These are phyloP conservation scores for Callorhinus ursinus DNA, from an alignment of 2,113 vertebrate species.

Conservation along the genomic window DNA sequence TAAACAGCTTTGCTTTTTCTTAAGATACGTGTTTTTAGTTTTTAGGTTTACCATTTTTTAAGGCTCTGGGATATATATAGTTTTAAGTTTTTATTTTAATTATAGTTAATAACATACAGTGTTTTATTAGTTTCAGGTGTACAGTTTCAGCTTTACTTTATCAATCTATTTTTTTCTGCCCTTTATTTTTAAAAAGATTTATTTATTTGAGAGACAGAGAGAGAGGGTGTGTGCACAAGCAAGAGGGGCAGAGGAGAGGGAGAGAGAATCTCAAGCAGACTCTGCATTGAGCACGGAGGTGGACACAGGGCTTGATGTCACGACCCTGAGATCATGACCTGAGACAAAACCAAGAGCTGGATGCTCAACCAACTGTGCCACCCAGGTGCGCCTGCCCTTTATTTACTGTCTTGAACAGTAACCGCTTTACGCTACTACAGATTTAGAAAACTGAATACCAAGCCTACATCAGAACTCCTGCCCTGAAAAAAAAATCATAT, in stretches of 20 bases:
- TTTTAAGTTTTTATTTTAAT: background rate
- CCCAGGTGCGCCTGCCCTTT: background rate
- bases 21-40: background rate
- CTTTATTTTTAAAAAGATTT: background rate
- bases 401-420: background rate
- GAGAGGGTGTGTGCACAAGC: background rate
- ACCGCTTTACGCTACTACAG: background rate
- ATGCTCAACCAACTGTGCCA: background rate
- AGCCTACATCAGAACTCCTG: background rate
- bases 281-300: background rate
- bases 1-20: background rate
- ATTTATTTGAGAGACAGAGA: background rate
- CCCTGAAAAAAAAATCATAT: background rate
- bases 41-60: background rate
- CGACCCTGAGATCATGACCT: background rate
- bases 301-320: background rate
- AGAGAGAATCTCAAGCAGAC: background rate
- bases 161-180: background rate
- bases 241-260: background rate
- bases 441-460: background rate
- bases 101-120: background rate
- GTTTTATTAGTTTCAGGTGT: background rate
- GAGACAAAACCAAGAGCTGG: background rate
- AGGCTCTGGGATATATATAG: background rate
- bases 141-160: background rate